A percentile compares a stretch with the other conserved stretches of the same genome.
Evolutionary conservation across 2,797 vertebrate genomes (phyloP).

Genomic region (Crenuchus spilurus): DNA sequence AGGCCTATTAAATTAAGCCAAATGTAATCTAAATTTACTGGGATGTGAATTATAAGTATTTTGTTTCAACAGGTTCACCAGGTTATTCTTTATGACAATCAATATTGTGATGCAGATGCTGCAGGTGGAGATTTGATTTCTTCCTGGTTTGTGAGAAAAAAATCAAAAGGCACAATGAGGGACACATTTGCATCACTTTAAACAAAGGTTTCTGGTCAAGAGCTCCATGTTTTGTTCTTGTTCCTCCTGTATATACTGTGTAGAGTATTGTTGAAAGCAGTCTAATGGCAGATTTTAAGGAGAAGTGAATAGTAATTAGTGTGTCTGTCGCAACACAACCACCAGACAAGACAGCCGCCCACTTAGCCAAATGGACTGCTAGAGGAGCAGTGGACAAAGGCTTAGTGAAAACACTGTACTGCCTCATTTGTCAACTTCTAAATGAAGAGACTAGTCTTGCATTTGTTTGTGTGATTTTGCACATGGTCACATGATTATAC

Average conservation of each 20-base stretch:
- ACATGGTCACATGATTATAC: background rate
- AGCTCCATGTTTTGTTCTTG: background rate
- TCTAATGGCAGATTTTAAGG: background rate
- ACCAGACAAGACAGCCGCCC: background rate
- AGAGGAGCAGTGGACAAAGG: background rate
- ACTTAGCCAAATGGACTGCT: background rate
- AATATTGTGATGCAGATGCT: too few species aligned
- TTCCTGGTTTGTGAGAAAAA: background rate
- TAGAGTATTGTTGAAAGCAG: background rate
- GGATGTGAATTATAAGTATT: too few species aligned
- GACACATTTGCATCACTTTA: background rate
- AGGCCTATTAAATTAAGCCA: too few species aligned
- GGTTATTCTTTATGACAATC: too few species aligned
- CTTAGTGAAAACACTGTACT: background rate
- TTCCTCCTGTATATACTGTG: background rate
- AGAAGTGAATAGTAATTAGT: background rate
- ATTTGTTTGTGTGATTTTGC: background rate
- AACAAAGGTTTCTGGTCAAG: background rate
- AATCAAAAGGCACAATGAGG: background rate
- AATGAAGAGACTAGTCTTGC: background rate
- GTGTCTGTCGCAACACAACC: background rate
- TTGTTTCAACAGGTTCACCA: too few species aligned
- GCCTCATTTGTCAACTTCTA: too few species aligned
- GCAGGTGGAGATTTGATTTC: too few species aligned
- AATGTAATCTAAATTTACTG: too few species aligned